These are phyloP conservation scores for Chaunax sp. DNA, from an alignment of 2,797 vertebrate genomes.

Conservation along the genomic window DNA sequence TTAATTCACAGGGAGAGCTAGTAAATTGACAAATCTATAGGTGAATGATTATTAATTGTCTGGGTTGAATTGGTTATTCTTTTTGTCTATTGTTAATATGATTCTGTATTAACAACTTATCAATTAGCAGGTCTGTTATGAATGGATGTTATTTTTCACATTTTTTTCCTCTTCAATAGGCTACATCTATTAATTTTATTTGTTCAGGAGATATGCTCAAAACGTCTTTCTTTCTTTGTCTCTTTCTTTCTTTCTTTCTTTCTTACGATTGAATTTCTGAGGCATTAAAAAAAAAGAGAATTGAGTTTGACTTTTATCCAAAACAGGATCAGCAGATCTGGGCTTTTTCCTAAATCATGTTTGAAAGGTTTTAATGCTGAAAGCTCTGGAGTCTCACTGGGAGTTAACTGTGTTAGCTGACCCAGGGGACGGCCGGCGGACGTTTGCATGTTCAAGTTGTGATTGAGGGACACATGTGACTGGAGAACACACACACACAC, in stretches of 20 bases:
- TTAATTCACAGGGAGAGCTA: no score
- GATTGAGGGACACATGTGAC: constrained; percentile 20
- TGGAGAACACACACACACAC: constrained; percentile 7
- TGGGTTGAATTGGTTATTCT: background rate
- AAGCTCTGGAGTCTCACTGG: constrained; percentile 76
- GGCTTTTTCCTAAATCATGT: constrained; percentile 85
- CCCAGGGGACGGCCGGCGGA: constrained; percentile 67
- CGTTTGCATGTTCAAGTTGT: constrained; percentile 70
- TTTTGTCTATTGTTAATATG: background rate
- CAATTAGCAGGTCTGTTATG: background rate
- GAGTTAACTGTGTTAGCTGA: constrained; percentile 82
- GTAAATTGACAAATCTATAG: no score
- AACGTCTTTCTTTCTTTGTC: background rate
- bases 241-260: constrained; percentile 39
- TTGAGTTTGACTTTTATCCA: constrained; percentile 85
- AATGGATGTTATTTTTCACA: background rate
- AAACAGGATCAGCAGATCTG: constrained; percentile 80
- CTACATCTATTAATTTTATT: no score
- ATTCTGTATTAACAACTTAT: background rate
- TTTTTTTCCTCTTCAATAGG: background rate
- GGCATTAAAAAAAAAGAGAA: constrained; percentile 82
- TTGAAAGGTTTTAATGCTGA: constrained; percentile 85
- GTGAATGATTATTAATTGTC: background rate
- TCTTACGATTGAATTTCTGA: constrained; percentile 71
- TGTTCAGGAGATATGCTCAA: background rate